These are phyloP conservation scores for Dromas ardeola DNA, from an alignment of 2,113 vertebrate genomes.

Conservation along the genomic window DNA sequence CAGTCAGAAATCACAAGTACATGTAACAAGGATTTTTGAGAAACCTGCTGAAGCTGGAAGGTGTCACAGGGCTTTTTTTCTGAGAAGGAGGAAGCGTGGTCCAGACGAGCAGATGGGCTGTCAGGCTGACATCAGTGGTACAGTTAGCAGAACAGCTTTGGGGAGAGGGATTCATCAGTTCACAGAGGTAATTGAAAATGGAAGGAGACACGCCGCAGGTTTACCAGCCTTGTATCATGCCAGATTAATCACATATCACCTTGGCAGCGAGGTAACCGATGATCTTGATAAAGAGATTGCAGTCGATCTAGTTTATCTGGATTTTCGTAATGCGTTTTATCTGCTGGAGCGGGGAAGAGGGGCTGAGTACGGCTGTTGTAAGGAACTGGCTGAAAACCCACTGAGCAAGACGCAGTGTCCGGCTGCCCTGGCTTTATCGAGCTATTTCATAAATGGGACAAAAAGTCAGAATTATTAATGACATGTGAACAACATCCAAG, in stretches of 20 bases:
- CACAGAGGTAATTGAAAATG: constrained; percentile 47
- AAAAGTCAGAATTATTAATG: neutral
- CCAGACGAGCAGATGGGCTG: constrained; percentile 64
- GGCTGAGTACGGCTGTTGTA: neutral
- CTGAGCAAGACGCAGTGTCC: neutral
- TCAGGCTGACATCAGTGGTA: constrained; percentile 52
- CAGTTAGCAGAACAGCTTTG: constrained; percentile 45
- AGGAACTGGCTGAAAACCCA: neutral
- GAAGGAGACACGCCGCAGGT: constrained; percentile 3
- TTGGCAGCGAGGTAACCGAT: neutral
- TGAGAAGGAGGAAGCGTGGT: constrained; percentile 25
- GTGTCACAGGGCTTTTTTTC: neutral
- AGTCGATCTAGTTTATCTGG: neutral
- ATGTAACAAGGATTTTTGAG: neutral
- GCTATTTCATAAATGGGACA: neutral
- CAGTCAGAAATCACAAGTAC: neutral
- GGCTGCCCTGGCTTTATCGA: neutral
- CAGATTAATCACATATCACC: constrained; percentile 1
- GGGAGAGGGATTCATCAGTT: constrained; percentile 21
- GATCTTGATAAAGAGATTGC: constrained; percentile 9
- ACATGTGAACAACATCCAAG: neutral
- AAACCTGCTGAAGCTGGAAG: constrained; percentile 48
- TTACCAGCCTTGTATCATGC: neutral
- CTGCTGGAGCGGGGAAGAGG: neutral
- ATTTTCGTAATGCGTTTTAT: neutral